Conservation (phyloP, 2,113 vertebrate genomes). For the Paracanthobrama guichenoti region DNA sequence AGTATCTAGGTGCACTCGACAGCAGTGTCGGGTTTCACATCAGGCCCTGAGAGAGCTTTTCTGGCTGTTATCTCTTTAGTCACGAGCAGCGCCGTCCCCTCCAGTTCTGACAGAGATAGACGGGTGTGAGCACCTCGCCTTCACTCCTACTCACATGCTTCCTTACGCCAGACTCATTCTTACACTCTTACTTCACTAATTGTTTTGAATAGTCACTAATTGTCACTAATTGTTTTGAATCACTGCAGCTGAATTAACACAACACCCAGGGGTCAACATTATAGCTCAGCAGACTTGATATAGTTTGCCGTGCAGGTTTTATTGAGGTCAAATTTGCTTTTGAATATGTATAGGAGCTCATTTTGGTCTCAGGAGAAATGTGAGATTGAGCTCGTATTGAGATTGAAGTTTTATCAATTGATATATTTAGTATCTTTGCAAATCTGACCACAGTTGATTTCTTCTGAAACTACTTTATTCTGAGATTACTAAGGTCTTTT, state of each 20-base stretch:
- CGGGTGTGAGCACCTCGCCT: background rate
- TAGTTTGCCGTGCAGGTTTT: background rate
- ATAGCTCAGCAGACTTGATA: background rate
- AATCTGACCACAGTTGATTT: background rate
- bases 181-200: background rate
- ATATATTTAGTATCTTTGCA: background rate
- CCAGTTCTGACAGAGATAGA: slow-evolving; percentile 12
- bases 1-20: background rate
- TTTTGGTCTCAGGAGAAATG: background rate
- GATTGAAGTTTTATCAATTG: background rate
- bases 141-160: background rate
- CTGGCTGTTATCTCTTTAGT: slow-evolving; percentile 13
- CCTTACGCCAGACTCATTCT: background rate
- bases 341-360: background rate
- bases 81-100: background rate
- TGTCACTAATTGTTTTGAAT: background rate
- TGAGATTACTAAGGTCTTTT: background rate
- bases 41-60: slow-evolving; percentile 7
- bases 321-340: background rate
- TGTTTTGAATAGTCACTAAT: background rate
- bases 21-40: slow-evolving; percentile 29
- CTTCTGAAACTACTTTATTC: too few relatives aligned
- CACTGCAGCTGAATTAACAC: background rate
- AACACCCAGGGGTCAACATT: background rate
- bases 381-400: background rate